These are phyloP conservation scores for Cotesia chilonis DNA, from an alignment of 1,140 invertebrate species.

Conservation along the genomic window DNA sequence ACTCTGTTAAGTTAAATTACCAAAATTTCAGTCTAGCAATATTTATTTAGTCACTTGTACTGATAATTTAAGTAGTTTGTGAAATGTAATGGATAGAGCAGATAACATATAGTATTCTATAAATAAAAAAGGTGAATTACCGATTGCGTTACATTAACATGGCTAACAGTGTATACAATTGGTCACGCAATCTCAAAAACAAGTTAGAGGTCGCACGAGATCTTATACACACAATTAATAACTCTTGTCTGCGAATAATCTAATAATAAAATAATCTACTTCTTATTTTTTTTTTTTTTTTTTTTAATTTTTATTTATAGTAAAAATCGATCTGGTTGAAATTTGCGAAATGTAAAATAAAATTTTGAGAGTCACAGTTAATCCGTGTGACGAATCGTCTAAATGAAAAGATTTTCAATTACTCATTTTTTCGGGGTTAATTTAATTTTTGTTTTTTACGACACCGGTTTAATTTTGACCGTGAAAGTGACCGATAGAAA, in stretches of 20 bases:
- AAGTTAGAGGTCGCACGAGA: slow-evolving; percentile 8
- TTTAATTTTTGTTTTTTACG: slow-evolving; percentile 19
- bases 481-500: slow-evolving; percentile 30
- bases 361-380: background rate
- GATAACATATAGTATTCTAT: slow-evolving; percentile 29
- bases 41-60: background rate
- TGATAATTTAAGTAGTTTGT: background rate
- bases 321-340: background rate
- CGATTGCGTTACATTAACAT: slow-evolving; percentile 21
- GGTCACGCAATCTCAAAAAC: background rate
- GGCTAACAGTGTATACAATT: slow-evolving; percentile 3
- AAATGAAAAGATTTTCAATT: slow-evolving; percentile 12
- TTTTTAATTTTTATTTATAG: background rate
- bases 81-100: slow-evolving; percentile 5
- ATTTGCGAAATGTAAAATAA: slow-evolving; percentile 18
- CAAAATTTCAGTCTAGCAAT: no score
- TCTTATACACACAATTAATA: slow-evolving; percentile 7
- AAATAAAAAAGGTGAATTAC: slow-evolving; percentile 33
- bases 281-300: no score
- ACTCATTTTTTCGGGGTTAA: background rate
- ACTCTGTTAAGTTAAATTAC: no score
- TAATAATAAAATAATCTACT: background rate
- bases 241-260: background rate
- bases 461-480: slow-evolving; percentile 25
- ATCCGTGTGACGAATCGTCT: background rate